A percentile compares a stretch with the other conserved stretches of the same genome.
phyloP scores from a whole-genome alignment of 2,888 invertebrate genomes.

The Phoenoteleia sp. region DNA sequence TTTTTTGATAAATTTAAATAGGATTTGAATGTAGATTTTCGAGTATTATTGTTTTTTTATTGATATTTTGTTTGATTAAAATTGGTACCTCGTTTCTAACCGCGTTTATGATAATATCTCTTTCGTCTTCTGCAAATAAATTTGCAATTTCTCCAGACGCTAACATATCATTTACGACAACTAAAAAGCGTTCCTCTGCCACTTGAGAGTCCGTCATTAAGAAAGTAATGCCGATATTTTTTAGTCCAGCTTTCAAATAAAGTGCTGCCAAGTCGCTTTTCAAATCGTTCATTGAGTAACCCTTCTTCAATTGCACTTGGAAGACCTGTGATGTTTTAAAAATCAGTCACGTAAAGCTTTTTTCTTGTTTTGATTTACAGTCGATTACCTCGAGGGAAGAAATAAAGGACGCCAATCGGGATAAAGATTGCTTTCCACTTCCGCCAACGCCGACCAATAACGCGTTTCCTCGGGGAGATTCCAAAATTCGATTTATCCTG shows the following conservation, averaged over 20 bases:
- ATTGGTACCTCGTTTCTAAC: conserved; percentile 90
- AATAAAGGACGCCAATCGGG: conserved; percentile 95
- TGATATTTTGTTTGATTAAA: neutral
- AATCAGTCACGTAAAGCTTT: conserved; percentile 12
- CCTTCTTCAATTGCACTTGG: conserved; percentile 96
- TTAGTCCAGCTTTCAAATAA: conserved; percentile 96
- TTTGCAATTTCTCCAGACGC: conserved; percentile 98
- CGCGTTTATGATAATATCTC: conserved; percentile 94
- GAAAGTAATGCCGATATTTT: conserved; percentile 94
- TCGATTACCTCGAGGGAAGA: conserved; percentile 91
- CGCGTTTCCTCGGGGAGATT: conserved; percentile 97
- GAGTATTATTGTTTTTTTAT: too few species aligned
- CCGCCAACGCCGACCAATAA: conserved; percentile 98
- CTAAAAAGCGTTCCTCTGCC: conserved; percentile 96
- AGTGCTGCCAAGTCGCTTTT: conserved; percentile 91
- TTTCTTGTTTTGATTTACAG: conserved; percentile 45
- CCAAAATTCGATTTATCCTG: conserved; percentile 96
- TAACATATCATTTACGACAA: conserved; percentile 96
- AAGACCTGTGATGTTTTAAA: conserved; percentile 89
- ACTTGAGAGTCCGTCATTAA: conserved; percentile 98
- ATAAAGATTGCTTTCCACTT: conserved; percentile 97
- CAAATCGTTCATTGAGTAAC: conserved; percentile 94
- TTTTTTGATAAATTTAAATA: too few species aligned
- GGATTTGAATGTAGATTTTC: too few species aligned
- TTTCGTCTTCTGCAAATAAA: conserved; percentile 95